Evolutionary conservation across 2,113 vertebrate genomes (phyloP).

Genomic region (Seriola quinqueradiata): DNA sequence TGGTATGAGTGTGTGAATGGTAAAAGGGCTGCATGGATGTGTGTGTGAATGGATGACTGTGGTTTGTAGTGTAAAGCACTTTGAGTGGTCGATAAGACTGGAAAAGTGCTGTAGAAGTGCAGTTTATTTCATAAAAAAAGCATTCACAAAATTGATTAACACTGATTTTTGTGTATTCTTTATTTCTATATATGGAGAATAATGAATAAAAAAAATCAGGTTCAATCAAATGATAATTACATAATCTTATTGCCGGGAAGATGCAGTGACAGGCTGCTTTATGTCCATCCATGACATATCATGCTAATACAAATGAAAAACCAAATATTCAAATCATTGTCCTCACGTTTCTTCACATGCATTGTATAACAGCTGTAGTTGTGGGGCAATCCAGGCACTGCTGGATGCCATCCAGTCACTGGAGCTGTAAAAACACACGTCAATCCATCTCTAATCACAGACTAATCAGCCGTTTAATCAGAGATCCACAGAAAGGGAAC

Average conservation of each 20-base stretch:
- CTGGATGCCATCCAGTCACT: slow-evolving; percentile 37
- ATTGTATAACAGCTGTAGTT: slow-evolving; percentile 28
- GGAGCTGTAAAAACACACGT: slow-evolving; percentile 43
- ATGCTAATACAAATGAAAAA: slow-evolving; percentile 11
- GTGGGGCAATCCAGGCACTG: background rate
- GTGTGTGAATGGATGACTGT: too few species aligned
- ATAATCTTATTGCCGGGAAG: background rate
- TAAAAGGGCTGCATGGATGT: too few species aligned
- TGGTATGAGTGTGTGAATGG: too few species aligned
- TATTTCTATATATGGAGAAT: background rate
- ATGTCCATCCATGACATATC: background rate
- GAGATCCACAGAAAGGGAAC: slow-evolving; percentile 29
- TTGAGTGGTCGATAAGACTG: too few species aligned
- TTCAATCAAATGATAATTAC: background rate
- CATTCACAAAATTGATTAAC: background rate
- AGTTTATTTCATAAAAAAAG: too few species aligned
- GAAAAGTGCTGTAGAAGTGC: too few species aligned
- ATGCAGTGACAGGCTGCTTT: slow-evolving; percentile 1
- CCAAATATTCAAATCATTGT: slow-evolving; percentile 14
- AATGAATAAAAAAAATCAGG: background rate
- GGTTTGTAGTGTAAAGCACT: too few species aligned
- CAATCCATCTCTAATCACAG: slow-evolving; percentile 51
- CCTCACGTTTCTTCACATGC: slow-evolving; percentile 19
- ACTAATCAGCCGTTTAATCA: slow-evolving; percentile 67
- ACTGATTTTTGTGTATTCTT: background rate